Base-by-base conservation (phyloP, 1,140 invertebrate genomes). In the Anthonomus grandis region DNA sequence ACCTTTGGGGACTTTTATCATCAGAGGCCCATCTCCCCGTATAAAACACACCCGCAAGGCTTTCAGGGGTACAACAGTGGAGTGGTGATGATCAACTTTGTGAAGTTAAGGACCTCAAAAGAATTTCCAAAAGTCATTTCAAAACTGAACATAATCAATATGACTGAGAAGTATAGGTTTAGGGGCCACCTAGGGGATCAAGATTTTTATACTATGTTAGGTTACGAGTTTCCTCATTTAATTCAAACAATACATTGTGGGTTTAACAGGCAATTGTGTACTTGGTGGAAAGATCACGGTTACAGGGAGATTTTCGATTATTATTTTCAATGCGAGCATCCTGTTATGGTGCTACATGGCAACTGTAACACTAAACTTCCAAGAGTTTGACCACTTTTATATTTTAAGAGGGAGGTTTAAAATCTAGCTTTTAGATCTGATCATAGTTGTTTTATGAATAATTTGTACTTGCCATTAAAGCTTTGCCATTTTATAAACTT, bases 251-350 rank as follows among this genome's bases (percentile, higher is more conserved):
- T 93, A 17, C 86, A 89, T 39, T 94, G 91, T 73, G 81, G 79
- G 6, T 93, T 90, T 86, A 93, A 94, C 68, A 76, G 88, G 38
- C 90, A 93, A 68, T 72, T 94, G 39, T 93, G 90, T 68, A 83
- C 81, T 1, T 93, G 90, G 89, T 93, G 90, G 90, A 80, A 81
- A 59, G 79, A 86, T 59, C 84, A 89, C 64, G 89, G 89, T 3
- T 92, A 93, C 63, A 75, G 78, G 2, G 81, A 87, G 62, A 80
- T 91, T 24, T 93, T 93, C 70, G 79, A 85, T 59, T 72, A 81
- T 54, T 93, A 91, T 77, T 87, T 85, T 47, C 77, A 77, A 31
- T 94, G 91, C 70, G 73, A 83, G 49, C 83, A 82, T n/a, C 73
- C 80, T 56, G 79, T 85, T 5, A 82, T 86, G 74, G 75, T 93